Evolutionary conservation across 2,113 vertebrate species (phyloP).

Genomic region (Egretta garzetta): DNA sequence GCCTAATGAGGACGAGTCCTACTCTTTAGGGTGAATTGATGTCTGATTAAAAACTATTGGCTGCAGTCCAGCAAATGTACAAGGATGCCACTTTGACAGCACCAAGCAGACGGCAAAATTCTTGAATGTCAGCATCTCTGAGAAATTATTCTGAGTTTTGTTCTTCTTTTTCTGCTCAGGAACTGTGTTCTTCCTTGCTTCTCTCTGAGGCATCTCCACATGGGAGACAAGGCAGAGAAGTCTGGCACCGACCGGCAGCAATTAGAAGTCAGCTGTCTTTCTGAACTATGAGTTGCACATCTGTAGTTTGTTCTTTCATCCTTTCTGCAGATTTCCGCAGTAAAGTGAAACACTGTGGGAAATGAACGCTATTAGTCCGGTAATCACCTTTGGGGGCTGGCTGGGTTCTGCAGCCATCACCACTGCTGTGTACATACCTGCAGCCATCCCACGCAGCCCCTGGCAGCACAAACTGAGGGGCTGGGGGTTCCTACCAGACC

Average conservation of each 20-base stretch:
- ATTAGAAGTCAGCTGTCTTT: neutral
- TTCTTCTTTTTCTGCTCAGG: neutral
- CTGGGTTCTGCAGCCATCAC: neutral
- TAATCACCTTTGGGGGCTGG: neutral
- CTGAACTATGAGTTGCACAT: neutral
- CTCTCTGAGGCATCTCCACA: neutral
- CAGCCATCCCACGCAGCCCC: neutral
- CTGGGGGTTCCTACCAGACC: neutral
- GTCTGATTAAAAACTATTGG: slow-evolving; percentile 25
- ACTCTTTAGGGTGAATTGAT: slow-evolving; percentile 1
- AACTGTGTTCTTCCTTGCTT: neutral
- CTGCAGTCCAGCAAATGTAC: neutral
- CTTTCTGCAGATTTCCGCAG: neutral
- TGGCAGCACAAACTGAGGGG: neutral
- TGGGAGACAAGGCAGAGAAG: neutral
- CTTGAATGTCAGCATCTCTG: neutral
- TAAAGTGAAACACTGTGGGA: neutral
- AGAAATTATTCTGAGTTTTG: slow-evolving; percentile 15
- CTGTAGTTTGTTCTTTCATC: neutral
- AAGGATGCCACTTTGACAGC: slow-evolving; percentile 11
- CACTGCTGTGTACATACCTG: neutral
- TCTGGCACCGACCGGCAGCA: neutral
- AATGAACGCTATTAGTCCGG: neutral
- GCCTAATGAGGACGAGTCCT: neutral
- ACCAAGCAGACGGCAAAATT: neutral